Evolutionary conservation across 1,140 invertebrate genomes (phyloP), one percentile per base, ranked within the genome.

Genomic region (Calycopis cecrops): DNA sequence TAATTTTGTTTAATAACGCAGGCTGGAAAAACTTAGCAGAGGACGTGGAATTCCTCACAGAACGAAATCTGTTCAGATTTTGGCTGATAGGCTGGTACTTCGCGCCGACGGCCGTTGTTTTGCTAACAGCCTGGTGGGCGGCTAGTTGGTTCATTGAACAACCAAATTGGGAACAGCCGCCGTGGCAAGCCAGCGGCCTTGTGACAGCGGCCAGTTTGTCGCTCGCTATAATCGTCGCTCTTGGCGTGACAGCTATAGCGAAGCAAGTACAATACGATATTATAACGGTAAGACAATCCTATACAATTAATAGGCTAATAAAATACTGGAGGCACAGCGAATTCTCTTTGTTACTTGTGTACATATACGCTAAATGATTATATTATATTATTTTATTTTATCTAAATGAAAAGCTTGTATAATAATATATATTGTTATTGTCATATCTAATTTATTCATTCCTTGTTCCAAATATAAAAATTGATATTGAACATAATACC

Each of bases 21-120:
- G 82, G 82, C 35, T 74, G 74, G 70, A 79, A 78, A 56, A 48
- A 60, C 8, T 51, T 85, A 14, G 60, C 71, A 3, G 74, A 77
- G 63, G 82, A 85, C 55, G 62, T 84, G 8, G 79, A 79, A 34
- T 86, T 84, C 55, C 50, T 86, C 4, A 72, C 61, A 3, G 73
- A 75, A 9, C 49, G 54, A 6, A 58, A 65, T 3, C 18, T 82
- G 8, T 35, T 18, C 0, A 73, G 63, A 42, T 66, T 51, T 38
- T 85, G 79, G 79, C 49, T 70, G 18, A 58, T 63, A 50, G 74
- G 75, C 2, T 83, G 80, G 79, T 76, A 60, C 35, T 52, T 52
- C 0, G 62, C 59, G 1, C 64, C 71, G 0, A 67, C 60, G 1
- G 56, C 73, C n/a, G 48, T 80, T 0, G 12, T 44, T 12, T 59